These are phyloP conservation scores for Zelleria hepariella DNA, from an alignment of 2,888 invertebrate genomes.

Conservation along the genomic window DNA sequence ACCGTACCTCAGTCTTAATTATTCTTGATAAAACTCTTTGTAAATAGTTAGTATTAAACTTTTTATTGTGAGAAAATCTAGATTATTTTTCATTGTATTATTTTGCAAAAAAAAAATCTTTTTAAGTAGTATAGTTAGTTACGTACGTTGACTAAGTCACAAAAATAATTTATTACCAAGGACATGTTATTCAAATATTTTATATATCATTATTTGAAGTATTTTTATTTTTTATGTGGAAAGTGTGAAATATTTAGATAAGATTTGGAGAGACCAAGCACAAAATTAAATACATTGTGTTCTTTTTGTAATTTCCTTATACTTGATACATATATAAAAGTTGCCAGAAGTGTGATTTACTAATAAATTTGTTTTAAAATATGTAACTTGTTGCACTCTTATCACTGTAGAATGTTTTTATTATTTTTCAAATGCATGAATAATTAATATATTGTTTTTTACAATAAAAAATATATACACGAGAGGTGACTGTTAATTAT, in stretches of 20 bases:
- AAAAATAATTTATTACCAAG: constrained; percentile 71
- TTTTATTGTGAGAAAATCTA: background rate
- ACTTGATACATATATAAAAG: constrained; percentile 30
- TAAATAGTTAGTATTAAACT: background rate
- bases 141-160: constrained; percentile 67
- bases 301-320: constrained; percentile 23
- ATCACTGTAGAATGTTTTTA: constrained; percentile 1
- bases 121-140: constrained; percentile 36
- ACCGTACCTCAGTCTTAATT: constrained; percentile 46
- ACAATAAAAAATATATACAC: background rate
- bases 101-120: constrained; percentile 17
- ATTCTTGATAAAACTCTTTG: constrained; percentile 22
- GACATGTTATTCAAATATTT: constrained; percentile 66
- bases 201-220: constrained; percentile 3
- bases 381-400: constrained; percentile 1
- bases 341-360: constrained; percentile 61
- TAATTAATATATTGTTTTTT: background rate
- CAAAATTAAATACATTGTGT: constrained; percentile 31
- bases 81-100: constrained; percentile 2
- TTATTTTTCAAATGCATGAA: background rate
- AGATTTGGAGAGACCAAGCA: constrained; percentile 41
- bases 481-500: background rate
- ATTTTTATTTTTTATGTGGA: constrained; percentile 49
- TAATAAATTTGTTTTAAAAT: constrained; percentile 27
- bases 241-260: constrained; percentile 53